phyloP scores from a whole-genome alignment of 2,113 vertebrate genomes.

The Barnardius zonarius region DNA sequence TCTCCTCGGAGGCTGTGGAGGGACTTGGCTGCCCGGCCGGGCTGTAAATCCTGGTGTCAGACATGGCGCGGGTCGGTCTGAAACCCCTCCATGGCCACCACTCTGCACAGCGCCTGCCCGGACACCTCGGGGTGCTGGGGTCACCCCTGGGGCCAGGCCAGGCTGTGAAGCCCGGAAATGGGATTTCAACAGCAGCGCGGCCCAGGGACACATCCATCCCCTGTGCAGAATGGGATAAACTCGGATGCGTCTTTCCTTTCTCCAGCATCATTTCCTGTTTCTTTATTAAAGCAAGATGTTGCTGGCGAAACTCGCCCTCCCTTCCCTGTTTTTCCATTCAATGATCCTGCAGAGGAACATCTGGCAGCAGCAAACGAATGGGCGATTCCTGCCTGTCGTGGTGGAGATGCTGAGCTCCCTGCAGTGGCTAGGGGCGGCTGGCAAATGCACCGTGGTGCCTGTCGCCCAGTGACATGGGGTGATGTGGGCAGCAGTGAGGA shows the following conservation, averaged over 20 bases:
- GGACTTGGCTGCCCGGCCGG: background rate
- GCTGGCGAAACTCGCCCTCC: background rate
- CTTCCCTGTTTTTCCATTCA: constrained; percentile 17
- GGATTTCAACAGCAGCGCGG: background rate
- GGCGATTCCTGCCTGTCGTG: background rate
- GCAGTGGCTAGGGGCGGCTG: background rate
- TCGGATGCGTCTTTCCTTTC: background rate
- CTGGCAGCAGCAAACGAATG: background rate
- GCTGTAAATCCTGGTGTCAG: background rate
- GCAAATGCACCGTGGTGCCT: background rate
- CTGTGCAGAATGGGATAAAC: background rate
- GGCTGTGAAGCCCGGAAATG: background rate
- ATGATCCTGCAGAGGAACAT: constrained; percentile 27
- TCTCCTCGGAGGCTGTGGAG: fast-evolving
- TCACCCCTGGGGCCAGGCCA: fast-evolving
- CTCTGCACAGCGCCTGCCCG: fast-evolving
- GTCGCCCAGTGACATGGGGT: fast-evolving
- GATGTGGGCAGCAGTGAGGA: background rate
- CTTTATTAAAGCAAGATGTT: constrained; percentile 41
- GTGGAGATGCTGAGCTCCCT: background rate
- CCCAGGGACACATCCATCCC: fast-evolving
- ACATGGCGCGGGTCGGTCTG: background rate
- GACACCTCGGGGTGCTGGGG: fast-evolving
- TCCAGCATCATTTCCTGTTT: background rate
- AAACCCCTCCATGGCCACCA: background rate